Evolutionary conservation across 2,113 vertebrate genomes (phyloP).

Genomic region (Chamaea fasciata): DNA sequence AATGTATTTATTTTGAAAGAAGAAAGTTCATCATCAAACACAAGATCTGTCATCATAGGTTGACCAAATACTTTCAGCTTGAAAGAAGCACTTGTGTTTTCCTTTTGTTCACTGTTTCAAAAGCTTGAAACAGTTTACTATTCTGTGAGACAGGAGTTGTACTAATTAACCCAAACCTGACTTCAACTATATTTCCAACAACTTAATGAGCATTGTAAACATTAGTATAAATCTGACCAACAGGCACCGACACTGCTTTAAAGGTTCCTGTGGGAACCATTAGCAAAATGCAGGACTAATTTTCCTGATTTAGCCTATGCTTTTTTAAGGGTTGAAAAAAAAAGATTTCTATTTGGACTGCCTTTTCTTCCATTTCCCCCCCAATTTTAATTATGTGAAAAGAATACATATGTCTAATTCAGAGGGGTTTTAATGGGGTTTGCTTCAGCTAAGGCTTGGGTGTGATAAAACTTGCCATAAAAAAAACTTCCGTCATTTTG

Average conservation of each 20-base stretch:
- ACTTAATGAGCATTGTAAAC: neutral
- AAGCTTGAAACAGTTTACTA: neutral
- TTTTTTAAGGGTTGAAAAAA: neutral
- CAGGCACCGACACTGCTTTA: accelerated
- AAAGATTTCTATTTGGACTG: neutral
- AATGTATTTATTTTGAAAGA: neutral
- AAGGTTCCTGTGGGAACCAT: neutral
- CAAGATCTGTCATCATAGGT: neutral
- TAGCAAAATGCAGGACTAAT: neutral
- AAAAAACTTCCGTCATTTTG: neutral
- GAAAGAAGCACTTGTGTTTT: neutral
- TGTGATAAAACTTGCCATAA: neutral
- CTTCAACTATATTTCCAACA: neutral
- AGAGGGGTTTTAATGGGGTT: neutral
- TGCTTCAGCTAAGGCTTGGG: neutral
- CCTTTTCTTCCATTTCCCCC: accelerated
- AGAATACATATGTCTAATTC: neutral
- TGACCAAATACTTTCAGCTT: neutral
- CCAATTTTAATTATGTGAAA: neutral
- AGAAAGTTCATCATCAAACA: neutral
- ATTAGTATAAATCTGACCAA: neutral
- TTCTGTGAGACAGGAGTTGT: neutral
- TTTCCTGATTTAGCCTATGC: neutral
- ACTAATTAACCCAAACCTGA: neutral
- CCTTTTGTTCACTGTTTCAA: neutral